A percentile compares a stretch with the other conserved stretches of the same genome.
These are phyloP conservation scores for Drosophila guanche DNA, from an alignment of 1,140 invertebrate genomes.

Conservation along the genomic window DNA sequence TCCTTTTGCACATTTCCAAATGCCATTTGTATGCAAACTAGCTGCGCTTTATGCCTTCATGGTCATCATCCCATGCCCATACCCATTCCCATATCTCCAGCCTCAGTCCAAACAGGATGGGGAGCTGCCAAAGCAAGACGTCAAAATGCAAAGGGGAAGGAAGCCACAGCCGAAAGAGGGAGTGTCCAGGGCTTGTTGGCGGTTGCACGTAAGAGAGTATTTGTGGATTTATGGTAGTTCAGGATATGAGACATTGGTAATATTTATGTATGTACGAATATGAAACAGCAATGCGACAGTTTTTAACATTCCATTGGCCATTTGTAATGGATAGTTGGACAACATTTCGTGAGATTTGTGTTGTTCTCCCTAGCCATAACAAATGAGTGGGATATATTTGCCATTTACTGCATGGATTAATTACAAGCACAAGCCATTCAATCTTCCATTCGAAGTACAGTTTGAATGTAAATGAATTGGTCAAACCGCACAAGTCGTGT, in stretches of 20 bases:
- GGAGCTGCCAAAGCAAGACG: conserved; percentile 56
- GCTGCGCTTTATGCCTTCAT: conserved; percentile 49
- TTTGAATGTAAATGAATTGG: too few species aligned
- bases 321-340: conserved; percentile 1
- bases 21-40: conserved; percentile 79
- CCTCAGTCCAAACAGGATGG: too few species aligned
- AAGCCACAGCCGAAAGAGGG: background rate
- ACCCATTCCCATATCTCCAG: background rate
- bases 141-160: conserved; percentile 47
- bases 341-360: conserved; percentile 6
- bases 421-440: background rate
- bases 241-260: conserved; percentile 2
- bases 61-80: conserved; percentile 21
- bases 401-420: background rate
- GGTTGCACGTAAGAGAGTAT: conserved; percentile 7
- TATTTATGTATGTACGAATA: conserved; percentile 14
- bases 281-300: conserved; percentile 47
- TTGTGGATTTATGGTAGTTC: conserved; percentile 48
- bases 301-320: conserved; percentile 12
- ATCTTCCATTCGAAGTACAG: too few species aligned
- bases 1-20: conserved; percentile 69
- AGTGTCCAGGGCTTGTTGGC: conserved; percentile 6
- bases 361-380: background rate
- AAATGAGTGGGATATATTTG: background rate
- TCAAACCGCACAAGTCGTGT: too few species aligned